phyloP scores from a whole-genome alignment of 2,797 vertebrate genomes.

The Squalus acanthias region DNA sequence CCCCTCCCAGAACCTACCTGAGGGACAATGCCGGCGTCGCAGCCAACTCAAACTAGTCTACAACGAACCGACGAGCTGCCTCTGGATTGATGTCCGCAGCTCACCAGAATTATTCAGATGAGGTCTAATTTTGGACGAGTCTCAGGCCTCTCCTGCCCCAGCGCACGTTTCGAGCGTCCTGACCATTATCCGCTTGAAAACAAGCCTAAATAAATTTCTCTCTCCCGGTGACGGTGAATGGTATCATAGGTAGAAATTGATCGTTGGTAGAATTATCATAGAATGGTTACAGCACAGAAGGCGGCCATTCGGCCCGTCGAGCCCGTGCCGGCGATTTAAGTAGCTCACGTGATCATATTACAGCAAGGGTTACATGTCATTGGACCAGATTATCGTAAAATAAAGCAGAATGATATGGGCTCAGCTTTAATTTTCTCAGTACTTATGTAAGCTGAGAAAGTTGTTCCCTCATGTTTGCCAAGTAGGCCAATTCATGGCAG shows the following conservation, averaged over 20 bases:
- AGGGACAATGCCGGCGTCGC: neutral
- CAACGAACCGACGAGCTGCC: neutral
- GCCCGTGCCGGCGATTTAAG: neutral
- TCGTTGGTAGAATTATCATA: neutral
- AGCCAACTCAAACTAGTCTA: neutral
- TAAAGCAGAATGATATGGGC: neutral
- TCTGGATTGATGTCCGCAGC: neutral
- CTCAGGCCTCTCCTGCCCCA: neutral
- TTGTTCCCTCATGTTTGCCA: neutral
- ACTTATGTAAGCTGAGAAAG: neutral
- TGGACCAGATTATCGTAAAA: neutral
- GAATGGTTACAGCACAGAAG: too few species aligned
- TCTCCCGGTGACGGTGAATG: neutral
- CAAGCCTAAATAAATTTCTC: neutral
- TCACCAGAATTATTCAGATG: neutral
- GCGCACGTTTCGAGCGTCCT: neutral
- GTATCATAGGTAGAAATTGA: neutral
- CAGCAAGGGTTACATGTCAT: neutral
- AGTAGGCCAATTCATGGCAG: neutral
- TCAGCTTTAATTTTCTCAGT: neutral
- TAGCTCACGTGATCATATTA: neutral
- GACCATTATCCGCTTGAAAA: neutral
- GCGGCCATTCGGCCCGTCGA: too few species aligned
- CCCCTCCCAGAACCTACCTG: neutral
- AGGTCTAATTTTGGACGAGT: neutral